Base-by-base conservation (phyloP, 2,888 invertebrate species). In the Rotaria magnacalcarata region DNA sequence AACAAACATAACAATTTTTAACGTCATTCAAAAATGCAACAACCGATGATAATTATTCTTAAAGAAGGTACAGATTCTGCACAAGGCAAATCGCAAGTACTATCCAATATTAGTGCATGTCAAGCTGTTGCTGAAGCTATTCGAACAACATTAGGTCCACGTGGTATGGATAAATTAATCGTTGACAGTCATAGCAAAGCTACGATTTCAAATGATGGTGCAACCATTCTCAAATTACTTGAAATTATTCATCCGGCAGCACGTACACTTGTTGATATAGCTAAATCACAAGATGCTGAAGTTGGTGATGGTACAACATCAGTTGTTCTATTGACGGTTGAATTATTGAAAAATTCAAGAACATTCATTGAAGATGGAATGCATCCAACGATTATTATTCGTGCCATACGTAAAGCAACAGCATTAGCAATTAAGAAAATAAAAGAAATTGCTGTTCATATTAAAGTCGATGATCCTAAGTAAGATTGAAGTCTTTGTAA, bases 271-370 rank as follows among this genome's bases (percentile, higher is more conserved):
- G 98, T 99, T 6, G 99, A 99, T 90, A 99, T 99, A 89, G 99
- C 99, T 43, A 97, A 96, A 91, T 98, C 98, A 74, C 99, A 99
- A 91, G 97, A 97, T 93, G 96, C 96, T 50, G 97, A 97, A 94
- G 97, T 99, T 86, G 99, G 99, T 8, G 99, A 99, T 92, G 99
- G 99, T 14, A 99, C 99, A 19, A 99, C 99, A 0, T 96, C 95
- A 86, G 99, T 99, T 52, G 97, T 98, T 5, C 92, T 99, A 87
- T 91, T 99, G 85, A 96, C 98, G 56, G 96, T 96, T 24, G 98
- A 99, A 92, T 94, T 97, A 88, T 92, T 99, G 88, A 97, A 96
- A 91, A 95, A 96, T 90, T 93, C 96, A 88, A 98, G 98, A 91
- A 94, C 95, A 0, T 97, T 95, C 89, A 94, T 99, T 54, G 99